phyloP scores from a whole-genome alignment of 1,140 invertebrate genomes.

The Pectinophora gossypiella region DNA sequence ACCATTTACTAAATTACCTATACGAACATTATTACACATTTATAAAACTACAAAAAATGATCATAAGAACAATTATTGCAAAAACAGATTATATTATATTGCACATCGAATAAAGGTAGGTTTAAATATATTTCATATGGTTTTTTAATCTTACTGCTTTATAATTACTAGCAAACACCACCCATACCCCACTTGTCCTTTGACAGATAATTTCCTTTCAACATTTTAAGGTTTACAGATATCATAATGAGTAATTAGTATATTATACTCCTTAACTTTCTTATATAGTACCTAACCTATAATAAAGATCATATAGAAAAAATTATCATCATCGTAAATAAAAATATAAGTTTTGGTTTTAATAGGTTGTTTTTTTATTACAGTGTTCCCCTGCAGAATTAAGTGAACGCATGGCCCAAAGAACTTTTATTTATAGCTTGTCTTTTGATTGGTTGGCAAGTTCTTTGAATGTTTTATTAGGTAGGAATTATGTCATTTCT shows the following conservation, averaged over 20 bases:
- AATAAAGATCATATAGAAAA: too few relatives aligned
- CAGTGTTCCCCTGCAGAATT: slow-evolving; percentile 48
- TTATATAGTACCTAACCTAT: too few relatives aligned
- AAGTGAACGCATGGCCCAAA: slow-evolving; percentile 46
- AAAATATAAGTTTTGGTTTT: too few relatives aligned
- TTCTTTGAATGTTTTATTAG: slow-evolving; percentile 55
- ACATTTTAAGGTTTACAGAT: too few relatives aligned
- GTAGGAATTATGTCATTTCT: slow-evolving; percentile 30
- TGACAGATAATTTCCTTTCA: too few relatives aligned
- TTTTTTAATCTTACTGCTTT: too few relatives aligned
- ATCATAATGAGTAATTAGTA: too few relatives aligned
- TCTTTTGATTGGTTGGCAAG: slow-evolving; percentile 63
- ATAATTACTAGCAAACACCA: too few relatives aligned
- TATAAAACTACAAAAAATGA: slow-evolving; percentile 49
- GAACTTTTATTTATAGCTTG: slow-evolving; percentile 61
- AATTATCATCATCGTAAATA: too few relatives aligned
- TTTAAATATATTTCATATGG: too few relatives aligned
- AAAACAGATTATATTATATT: slow-evolving; percentile 69
- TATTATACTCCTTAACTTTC: too few relatives aligned
- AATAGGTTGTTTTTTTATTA: slow-evolving; percentile 13
- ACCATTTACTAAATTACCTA: slow-evolving; percentile 54
- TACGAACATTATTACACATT: slow-evolving; percentile 47
- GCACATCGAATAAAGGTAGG: slow-evolving; percentile 50
- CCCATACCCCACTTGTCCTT: too few relatives aligned
- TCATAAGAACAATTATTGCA: slow-evolving; percentile 38